These are phyloP conservation scores for Polydrusus cervinus DNA, from an alignment of 2,888 invertebrate species.

Conservation along the genomic window DNA sequence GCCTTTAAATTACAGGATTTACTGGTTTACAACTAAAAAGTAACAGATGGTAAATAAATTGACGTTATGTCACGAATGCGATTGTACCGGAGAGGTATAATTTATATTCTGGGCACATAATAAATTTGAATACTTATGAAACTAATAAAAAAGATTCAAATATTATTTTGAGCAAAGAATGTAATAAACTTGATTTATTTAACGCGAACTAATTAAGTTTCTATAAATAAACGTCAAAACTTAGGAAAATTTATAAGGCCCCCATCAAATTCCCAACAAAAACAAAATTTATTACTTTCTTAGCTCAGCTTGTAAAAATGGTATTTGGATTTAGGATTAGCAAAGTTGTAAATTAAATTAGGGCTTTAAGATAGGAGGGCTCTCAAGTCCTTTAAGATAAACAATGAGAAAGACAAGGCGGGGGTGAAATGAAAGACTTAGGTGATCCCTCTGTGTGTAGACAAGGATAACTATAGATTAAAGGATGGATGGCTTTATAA, in stretches of 20 bases:
- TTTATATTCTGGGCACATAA: no score
- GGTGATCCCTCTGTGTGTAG: conserved; percentile 37
- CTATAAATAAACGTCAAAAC: conserved; percentile 6
- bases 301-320: conserved; percentile 19
- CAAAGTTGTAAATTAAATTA: conserved; percentile 46
- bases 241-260: conserved; percentile 18
- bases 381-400: conserved; percentile 43
- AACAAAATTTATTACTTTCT: conserved; percentile 36
- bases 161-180: no score
- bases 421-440: conserved; percentile 36
- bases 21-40: no score
- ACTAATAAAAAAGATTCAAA: no score
- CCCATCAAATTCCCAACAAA: conserved; percentile 23
- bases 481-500: conserved; percentile 43
- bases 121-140: no score
- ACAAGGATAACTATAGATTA: conserved; percentile 38
- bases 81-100: no score
- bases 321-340: conserved; percentile 45
- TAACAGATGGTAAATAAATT: no score
- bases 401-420: conserved; percentile 37
- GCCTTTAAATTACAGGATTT: no score
- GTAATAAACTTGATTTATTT: no score
- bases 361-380: conserved; percentile 39
- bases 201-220: no score
- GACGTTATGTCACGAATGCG: no score